Evolutionary conservation across 2,113 vertebrate genomes (phyloP).

Genomic region (Trematocara nigrifrons): DNA sequence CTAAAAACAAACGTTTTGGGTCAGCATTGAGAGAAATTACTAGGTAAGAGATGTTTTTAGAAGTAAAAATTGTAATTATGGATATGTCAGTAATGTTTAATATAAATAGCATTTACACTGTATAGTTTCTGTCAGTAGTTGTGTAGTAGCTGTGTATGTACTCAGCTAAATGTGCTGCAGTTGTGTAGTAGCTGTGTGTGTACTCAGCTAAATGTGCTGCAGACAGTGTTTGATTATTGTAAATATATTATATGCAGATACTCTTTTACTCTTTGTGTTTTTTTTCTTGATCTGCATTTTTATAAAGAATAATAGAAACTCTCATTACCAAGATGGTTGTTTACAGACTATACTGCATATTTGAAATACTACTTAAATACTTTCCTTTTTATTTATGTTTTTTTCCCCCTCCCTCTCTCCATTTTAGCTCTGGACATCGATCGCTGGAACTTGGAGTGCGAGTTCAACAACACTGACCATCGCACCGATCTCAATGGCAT

Average conservation of each 20-base stretch:
- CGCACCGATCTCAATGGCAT: constrained; percentile 74
- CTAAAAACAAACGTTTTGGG: not conserved
- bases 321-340: not conserved
- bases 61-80: not conserved
- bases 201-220: not conserved
- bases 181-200: not conserved
- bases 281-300: not conserved
- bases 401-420: not conserved
- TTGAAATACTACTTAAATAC: not conserved
- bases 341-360: not conserved
- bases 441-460: constrained; percentile 75
- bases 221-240: not conserved
- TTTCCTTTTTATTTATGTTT: not conserved
- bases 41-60: not conserved
- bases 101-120: not conserved
- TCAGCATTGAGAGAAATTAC: not conserved
- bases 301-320: not conserved
- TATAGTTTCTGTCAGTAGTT: not conserved
- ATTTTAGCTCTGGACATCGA: constrained; percentile 78
- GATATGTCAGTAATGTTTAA: not conserved
- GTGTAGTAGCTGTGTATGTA: not conserved
- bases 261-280: not conserved
- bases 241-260: not conserved
- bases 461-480: constrained; percentile 81
- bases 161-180: not conserved